A percentile compares a stretch with the other conserved stretches of the same genome.
These are phyloP conservation scores for Theodoxus fluviatilis DNA, from an alignment of 2,888 invertebrate species.

Conservation along the genomic window DNA sequence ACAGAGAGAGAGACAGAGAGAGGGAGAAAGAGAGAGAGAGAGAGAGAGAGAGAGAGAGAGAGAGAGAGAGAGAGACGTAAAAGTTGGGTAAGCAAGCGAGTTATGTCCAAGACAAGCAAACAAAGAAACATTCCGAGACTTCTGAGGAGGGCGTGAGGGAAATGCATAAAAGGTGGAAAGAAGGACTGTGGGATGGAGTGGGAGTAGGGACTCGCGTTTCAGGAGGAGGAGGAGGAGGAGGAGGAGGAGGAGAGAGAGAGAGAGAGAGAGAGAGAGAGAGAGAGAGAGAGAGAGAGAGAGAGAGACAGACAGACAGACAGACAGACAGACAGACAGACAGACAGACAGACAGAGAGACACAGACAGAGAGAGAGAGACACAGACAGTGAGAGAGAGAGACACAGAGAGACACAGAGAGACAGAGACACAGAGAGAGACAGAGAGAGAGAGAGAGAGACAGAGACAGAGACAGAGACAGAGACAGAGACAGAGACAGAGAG, in stretches of 20 bases:
- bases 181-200: no score
- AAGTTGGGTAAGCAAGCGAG: no score
- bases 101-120: no score
- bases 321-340: constrained; percentile 17
- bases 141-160: neutral
- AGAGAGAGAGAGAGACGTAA: no score
- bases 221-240: constrained; percentile 17
- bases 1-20: no score
- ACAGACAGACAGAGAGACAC: constrained; percentile 26
- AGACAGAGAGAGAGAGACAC: constrained; percentile 17
- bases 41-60: no score
- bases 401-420: no score
- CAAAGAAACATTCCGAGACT: no score
- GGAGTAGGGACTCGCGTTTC: neutral
- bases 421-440: constrained; percentile 16
- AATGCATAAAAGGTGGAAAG: no score
- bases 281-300: constrained; percentile 23
- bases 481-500: constrained; percentile 25
- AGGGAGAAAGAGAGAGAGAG: no score
- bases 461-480: constrained; percentile 24
- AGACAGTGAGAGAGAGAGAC: constrained; percentile 25
- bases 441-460: constrained; percentile 24
- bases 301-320: constrained; percentile 22
- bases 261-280: constrained; percentile 21
- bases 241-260: constrained; percentile 20